These are phyloP conservation scores for Planococcus citri DNA, from an alignment of 1,140 invertebrate species.

Conservation along the genomic window DNA sequence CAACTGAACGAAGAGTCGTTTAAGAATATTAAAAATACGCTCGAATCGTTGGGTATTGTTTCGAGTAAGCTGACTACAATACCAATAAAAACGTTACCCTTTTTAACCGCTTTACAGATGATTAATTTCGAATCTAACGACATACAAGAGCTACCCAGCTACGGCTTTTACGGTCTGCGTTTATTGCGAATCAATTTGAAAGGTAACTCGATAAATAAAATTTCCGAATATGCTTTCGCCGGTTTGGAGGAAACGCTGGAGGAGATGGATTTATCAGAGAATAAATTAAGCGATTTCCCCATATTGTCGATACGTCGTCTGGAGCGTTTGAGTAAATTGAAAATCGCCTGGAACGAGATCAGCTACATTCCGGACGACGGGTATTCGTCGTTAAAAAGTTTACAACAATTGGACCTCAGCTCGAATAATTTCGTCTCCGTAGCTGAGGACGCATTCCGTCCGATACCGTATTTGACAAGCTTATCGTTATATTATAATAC, in stretches of 20 bases:
- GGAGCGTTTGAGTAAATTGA: constrained; percentile 53
- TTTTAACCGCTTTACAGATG: constrained; percentile 53
- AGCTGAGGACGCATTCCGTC: constrained; percentile 58
- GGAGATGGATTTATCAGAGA: constrained; percentile 74
- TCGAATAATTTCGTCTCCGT: constrained; percentile 71
- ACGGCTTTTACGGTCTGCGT: constrained; percentile 71
- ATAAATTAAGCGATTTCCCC: constrained; percentile 68
- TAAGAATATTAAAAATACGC: constrained; percentile 47
- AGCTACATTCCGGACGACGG: constrained; percentile 51
- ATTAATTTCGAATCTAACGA: constrained; percentile 77
- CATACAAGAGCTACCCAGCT: constrained; percentile 67
- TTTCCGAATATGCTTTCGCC: constrained; percentile 74
- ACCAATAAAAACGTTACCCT: constrained; percentile 64
- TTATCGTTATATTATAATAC: constrained; percentile 72
- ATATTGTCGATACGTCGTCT: constrained; percentile 62
- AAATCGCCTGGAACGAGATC: constrained; percentile 74
- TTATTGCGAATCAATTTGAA: constrained; percentile 72
- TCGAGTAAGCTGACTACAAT: constrained; percentile 65
- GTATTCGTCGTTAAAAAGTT: constrained; percentile 50
- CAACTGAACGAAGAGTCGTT: constrained; percentile 23
- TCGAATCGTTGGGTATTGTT: constrained; percentile 68
- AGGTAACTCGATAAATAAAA: constrained; percentile 60
- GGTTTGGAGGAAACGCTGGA: constrained; percentile 64
- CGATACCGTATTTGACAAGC: constrained; percentile 61
- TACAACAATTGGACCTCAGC: constrained; percentile 68